Conservation (phyloP, 1,140 invertebrate genomes). For the Subanguina moxae region DNA sequence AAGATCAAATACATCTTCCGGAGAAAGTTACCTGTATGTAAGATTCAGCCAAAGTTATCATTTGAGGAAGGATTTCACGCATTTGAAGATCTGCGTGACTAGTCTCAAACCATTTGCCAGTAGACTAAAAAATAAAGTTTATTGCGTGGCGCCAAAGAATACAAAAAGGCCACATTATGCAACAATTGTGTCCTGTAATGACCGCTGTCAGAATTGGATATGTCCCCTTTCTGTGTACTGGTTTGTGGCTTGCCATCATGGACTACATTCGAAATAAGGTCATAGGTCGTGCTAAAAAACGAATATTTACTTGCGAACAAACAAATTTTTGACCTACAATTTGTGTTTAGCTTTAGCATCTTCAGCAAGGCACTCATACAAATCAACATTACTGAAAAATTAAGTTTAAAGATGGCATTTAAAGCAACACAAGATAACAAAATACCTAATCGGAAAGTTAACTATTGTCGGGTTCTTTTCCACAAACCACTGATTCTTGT, state of each 20-base stretch:
- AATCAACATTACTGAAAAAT: constrained; percentile 82
- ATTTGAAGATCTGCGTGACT: constrained; percentile 87
- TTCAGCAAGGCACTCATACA: constrained; percentile 80
- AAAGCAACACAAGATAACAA: constrained; percentile 49
- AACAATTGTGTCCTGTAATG: constrained; percentile 92
- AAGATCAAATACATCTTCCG: constrained; percentile 2
- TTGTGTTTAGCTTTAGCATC: constrained; percentile 67
- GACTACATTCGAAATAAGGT: constrained; percentile 93
- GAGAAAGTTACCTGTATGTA: constrained; percentile 76
- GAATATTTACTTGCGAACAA: too few species aligned
- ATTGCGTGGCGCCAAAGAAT: neutral
- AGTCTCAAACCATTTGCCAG: constrained; percentile 83
- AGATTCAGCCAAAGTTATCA: constrained; percentile 97
- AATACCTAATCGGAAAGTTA: constrained; percentile 96
- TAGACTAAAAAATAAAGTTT: constrained; percentile 62
- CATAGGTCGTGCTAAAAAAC: constrained; percentile 72
- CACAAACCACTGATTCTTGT: constrained; percentile 95
- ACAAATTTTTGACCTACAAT: constrained; percentile 53
- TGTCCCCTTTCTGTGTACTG: neutral
- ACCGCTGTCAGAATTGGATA: constrained; percentile 62
- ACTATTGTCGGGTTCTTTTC: constrained; percentile 99
- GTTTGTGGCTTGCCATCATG: constrained; percentile 84
- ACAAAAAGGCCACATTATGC: constrained; percentile 73
- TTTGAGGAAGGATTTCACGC: constrained; percentile 92
- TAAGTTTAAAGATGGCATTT: constrained; percentile 14